These are phyloP conservation scores for Aldabrachelys gigantea DNA, from an alignment of 2,113 vertebrate genomes.

Conservation along the genomic window DNA sequence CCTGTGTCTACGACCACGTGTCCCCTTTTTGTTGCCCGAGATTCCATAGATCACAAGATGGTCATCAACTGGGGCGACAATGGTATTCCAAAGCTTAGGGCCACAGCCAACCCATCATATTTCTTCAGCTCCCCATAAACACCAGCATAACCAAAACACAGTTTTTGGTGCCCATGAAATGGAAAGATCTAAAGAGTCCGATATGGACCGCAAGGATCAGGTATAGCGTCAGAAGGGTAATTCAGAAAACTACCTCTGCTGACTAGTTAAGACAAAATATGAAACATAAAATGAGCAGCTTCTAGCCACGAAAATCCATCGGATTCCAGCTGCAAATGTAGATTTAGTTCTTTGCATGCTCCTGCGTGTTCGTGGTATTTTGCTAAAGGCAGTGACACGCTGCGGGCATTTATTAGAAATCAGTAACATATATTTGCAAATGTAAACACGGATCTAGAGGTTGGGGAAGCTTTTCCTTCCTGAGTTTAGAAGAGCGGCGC, in stretches of 20 bases:
- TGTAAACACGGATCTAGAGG: slow-evolving; percentile 3
- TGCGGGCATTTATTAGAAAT: not conserved
- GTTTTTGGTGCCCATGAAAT: not conserved
- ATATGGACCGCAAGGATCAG: not conserved
- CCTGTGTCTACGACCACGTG: not conserved
- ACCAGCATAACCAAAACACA: not conserved
- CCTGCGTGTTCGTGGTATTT: not conserved
- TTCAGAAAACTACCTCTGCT: not conserved
- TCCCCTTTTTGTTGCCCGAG: not conserved
- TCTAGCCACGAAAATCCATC: not conserved
- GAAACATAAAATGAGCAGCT: not conserved
- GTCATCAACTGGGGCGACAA: not conserved
- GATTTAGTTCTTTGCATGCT: not conserved
- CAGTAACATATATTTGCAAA: slow-evolving; percentile 37
- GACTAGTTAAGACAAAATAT: not conserved
- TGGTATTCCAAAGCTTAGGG: not conserved
- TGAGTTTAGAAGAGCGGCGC: not conserved
- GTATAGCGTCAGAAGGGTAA: not conserved
- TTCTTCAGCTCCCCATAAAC: not conserved
- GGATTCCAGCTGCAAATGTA: not conserved
- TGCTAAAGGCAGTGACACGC: not conserved
- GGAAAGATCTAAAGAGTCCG: not conserved
- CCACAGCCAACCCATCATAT: not conserved
- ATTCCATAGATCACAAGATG: rapidly evolving
- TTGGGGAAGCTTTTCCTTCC: not conserved